Percentiles rank a stretch among this genome's conserved stretches.
These are phyloP conservation scores for Syrrhaptes paradoxus DNA, from an alignment of 2,113 vertebrate genomes.

Conservation along the genomic window DNA sequence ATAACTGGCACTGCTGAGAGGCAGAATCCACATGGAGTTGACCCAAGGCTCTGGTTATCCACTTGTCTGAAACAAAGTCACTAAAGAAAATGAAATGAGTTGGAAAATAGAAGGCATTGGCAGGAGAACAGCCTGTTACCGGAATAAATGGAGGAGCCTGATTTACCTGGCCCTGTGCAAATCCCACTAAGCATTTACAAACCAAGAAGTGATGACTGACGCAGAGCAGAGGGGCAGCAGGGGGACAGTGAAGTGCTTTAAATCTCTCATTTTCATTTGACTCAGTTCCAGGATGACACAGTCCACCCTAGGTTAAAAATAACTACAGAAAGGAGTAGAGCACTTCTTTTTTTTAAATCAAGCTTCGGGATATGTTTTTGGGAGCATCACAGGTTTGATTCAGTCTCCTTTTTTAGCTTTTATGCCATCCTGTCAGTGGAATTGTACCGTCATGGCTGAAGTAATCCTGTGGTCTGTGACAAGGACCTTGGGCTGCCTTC, in stretches of 20 bases:
- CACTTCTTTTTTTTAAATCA: neutral
- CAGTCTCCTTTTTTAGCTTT: neutral
- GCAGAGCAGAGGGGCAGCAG: slow-evolving; percentile 32
- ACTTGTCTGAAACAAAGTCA: slow-evolving; percentile 49
- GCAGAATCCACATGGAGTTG: neutral
- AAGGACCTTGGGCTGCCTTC: neutral
- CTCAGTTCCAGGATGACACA: slow-evolving; percentile 25
- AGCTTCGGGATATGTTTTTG: neutral
- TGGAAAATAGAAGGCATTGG: slow-evolving; percentile 58
- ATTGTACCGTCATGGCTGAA: neutral
- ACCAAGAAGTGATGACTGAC: slow-evolving; percentile 56
- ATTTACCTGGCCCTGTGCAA: slow-evolving; percentile 29
- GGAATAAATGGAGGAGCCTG: slow-evolving; percentile 50
- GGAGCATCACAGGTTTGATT: neutral
- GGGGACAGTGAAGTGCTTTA: slow-evolving; percentile 8
- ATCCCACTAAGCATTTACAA: slow-evolving; percentile 34
- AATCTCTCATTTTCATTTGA: slow-evolving; percentile 49
- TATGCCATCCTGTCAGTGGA: neutral
- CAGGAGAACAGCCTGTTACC: slow-evolving; percentile 27
- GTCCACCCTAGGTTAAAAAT: slow-evolving; percentile 30
- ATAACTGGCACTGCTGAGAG: neutral
- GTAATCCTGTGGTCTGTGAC: neutral
- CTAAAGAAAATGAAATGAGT: slow-evolving; percentile 48
- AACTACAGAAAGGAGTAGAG: neutral
- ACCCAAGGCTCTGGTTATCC: slow-evolving; percentile 42